phyloP scores from a whole-genome alignment of 2,888 invertebrate genomes.

The Aleiodes alternator region DNA sequence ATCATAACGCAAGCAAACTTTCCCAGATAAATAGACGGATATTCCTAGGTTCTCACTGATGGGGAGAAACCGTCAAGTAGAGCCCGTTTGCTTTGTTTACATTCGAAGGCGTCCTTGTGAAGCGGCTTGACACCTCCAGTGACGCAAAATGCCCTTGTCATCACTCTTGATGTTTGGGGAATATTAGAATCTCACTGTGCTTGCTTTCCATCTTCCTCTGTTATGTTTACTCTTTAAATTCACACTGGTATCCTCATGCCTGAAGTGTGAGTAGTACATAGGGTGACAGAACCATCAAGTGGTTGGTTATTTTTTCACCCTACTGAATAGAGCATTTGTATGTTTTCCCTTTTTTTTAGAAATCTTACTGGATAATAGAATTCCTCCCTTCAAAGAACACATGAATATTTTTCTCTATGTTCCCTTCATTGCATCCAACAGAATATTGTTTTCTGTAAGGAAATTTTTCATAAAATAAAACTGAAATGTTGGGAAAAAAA shows the following conservation, averaged over 20 bases:
- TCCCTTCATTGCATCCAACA: no score
- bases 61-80: conserved; percentile 45
- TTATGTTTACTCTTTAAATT: conserved; percentile 22
- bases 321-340: no score
- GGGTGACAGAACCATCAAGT: background rate
- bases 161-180: conserved; percentile 54
- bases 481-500: no score
- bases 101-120: conserved; percentile 51
- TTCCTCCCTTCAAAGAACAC: no score
- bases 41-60: conserved; percentile 1
- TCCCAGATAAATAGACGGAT: conserved; percentile 17
- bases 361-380: no score
- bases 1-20: no score
- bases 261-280: background rate
- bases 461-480: no score
- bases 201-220: conserved; percentile 24
- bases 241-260: background rate
- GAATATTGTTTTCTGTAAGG: no score
- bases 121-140: conserved; percentile 63
- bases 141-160: conserved; percentile 56
- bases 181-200: conserved; percentile 36
- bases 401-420: no score
- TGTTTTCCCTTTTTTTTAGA: no score
- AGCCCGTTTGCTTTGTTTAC: conserved; percentile 62
- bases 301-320: background rate